Base-by-base conservation (phyloP, 2,888 invertebrate genomes). In the Apamea sordens region DNA sequence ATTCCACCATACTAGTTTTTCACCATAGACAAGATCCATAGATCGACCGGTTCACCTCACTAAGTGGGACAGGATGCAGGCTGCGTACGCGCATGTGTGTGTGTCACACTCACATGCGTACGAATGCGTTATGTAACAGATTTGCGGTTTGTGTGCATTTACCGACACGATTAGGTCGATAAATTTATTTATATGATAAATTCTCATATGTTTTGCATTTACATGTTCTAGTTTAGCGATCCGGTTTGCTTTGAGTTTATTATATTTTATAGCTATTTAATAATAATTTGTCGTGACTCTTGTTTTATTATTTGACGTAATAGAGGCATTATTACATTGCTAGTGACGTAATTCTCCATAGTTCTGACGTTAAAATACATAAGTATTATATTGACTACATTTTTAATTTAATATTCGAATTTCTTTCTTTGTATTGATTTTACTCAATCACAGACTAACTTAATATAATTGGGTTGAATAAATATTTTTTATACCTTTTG, bases 61-160 rank as follows among this genome's bases (percentile, higher is more conserved):
- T 90, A 95, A 92, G 92, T 95, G 93, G 95, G 95, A 95, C 96
- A 96, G 95, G 95, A 96, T 94, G 93, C 93, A 91, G 93, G 93
- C 91, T 86, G 89, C 89, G 89, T 86, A 84, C 79, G 89, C 88
- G 89, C 89, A 89, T 73, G 67, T 47, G 53, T 44, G 75, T 69
- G 68, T 77, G 77, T 76, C 10, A 28, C n/a, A 74, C 74, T 10
- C 78, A 73, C 78, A 79, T 68, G 59, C 65, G 63, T 36, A 28
- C 3, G 78, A 78, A 78, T 88, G 86, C 85, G 90, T 93, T 93
- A 93, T 92, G 90, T 93, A 92, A 93, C 83, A 76, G 83, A 89
- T 89, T 89, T 87, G 83, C 69, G 65, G 76, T 71, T 76, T 82
- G 77, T 81, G 73, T 85, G 86, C 82, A 82, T 81, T 85, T 80